Conservation (phyloP, 2,113 vertebrate species). For the Chaetops frenatus region DNA sequence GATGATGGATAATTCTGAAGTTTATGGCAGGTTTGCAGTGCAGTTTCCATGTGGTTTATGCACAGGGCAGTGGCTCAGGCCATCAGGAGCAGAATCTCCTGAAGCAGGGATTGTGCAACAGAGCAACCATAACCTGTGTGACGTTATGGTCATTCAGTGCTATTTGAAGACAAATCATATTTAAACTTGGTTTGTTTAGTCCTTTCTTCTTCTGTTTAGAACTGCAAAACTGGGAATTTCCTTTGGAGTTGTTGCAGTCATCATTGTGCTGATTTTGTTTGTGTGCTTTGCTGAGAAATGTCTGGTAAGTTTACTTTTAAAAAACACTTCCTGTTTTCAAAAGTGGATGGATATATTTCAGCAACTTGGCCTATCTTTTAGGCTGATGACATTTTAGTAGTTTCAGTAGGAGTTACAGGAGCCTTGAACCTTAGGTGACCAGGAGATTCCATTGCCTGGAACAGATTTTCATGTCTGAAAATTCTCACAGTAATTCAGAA, state of each 20-base stretch:
- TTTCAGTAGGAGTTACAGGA: background rate
- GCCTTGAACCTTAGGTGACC: background rate
- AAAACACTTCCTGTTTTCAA: background rate
- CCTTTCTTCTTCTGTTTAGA: slow-evolving; percentile 59
- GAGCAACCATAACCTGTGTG: background rate
- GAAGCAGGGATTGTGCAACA: background rate
- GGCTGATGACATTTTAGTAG: background rate
- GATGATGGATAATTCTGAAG: background rate
- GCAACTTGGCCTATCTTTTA: background rate
- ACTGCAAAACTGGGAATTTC: slow-evolving; percentile 69
- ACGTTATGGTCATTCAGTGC: background rate
- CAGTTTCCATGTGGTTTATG: background rate
- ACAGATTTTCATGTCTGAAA: background rate
- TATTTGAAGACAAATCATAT: background rate
- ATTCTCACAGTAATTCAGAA: background rate
- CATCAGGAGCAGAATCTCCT: background rate
- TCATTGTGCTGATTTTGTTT: slow-evolving; percentile 77
- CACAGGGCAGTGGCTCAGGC: background rate
- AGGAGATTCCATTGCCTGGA: background rate
- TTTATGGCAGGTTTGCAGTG: background rate
- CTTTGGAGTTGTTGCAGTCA: slow-evolving; percentile 77
- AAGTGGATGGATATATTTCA: background rate
- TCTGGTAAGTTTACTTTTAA: slow-evolving; percentile 75
- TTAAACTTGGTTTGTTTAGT: background rate
- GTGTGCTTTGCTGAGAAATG: slow-evolving; percentile 84